Evolutionary conservation across 23 tunicate genomes (phyloP).

Genomic region (Ascidia mentula): DNA sequence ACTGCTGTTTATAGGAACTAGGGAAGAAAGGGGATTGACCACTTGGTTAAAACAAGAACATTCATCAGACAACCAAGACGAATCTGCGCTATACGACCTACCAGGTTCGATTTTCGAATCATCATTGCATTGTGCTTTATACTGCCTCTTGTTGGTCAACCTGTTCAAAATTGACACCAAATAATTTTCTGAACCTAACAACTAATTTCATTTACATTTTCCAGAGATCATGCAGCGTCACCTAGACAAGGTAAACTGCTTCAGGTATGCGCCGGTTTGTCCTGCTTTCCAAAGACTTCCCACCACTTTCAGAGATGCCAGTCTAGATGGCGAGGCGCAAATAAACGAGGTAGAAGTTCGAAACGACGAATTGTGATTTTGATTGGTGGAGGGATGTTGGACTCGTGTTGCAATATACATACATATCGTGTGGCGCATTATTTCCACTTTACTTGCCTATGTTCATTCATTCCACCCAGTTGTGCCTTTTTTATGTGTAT

Average conservation of each 20-base stretch:
- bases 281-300: not conserved
- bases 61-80: not conserved
- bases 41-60: conserved; percentile 11
- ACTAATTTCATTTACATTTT: not conserved
- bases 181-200: not conserved
- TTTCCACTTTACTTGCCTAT: too few relatives aligned
- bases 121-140: too few relatives aligned
- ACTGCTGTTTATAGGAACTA: conserved; percentile 17
- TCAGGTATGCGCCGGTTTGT: not conserved
- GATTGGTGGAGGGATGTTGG: too few relatives aligned
- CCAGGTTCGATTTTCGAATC: too few relatives aligned
- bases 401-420: too few relatives aligned
- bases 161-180: not conserved
- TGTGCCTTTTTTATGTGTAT: too few relatives aligned
- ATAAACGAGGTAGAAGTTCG: too few relatives aligned
- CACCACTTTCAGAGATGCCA: not conserved
- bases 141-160: too few relatives aligned
- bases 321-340: not conserved
- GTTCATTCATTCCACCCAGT: too few relatives aligned
- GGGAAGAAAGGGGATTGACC: conserved; percentile 6
- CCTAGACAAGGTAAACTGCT: not conserved
- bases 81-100: not conserved
- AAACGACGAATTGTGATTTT: too few relatives aligned
- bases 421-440: too few relatives aligned
- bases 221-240: not conserved